Conservation (phyloP, 1,140 invertebrate genomes). For the Nomia melanderi region DNA sequence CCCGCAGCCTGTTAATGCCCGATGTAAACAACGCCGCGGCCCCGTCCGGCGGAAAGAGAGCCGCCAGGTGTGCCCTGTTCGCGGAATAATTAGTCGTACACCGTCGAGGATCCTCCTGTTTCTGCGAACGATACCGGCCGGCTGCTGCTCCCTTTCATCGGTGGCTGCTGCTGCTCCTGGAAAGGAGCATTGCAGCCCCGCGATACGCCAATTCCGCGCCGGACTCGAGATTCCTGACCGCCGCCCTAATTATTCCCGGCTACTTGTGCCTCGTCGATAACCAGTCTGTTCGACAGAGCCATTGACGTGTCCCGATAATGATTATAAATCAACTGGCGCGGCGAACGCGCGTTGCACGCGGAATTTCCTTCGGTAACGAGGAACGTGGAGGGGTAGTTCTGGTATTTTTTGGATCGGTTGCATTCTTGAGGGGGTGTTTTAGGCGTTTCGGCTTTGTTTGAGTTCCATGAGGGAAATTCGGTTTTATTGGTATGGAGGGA, state of each 20-base stretch:
- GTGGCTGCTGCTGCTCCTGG: not conserved
- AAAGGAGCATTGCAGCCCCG: not conserved
- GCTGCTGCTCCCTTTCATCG: slow-evolving; percentile 12
- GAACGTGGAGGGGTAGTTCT: too few relatives aligned
- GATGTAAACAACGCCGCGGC: not conserved
- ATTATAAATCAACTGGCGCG: too few relatives aligned
- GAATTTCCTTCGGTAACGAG: too few relatives aligned
- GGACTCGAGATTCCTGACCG: slow-evolving; percentile 24
- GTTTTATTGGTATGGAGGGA: too few relatives aligned
- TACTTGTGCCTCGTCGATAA: slow-evolving; percentile 26
- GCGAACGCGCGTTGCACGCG: not conserved
- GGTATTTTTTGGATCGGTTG: too few relatives aligned
- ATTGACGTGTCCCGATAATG: not conserved
- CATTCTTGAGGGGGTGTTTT: too few relatives aligned
- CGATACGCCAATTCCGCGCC: slow-evolving; percentile 27
- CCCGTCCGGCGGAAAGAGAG: not conserved
- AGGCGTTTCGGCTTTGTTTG: too few relatives aligned
- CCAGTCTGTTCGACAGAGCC: not conserved
- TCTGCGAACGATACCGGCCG: not conserved
- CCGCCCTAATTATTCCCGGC: slow-evolving; percentile 48
- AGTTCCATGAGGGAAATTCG: too few relatives aligned
- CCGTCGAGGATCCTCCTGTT: not conserved
- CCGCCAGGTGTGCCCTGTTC: not conserved
- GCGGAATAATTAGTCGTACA: slow-evolving; percentile 2
- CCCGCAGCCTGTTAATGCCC: not conserved